Conservation (phyloP, 2,113 vertebrate species). For the Eudyptes chrysolophus region DNA sequence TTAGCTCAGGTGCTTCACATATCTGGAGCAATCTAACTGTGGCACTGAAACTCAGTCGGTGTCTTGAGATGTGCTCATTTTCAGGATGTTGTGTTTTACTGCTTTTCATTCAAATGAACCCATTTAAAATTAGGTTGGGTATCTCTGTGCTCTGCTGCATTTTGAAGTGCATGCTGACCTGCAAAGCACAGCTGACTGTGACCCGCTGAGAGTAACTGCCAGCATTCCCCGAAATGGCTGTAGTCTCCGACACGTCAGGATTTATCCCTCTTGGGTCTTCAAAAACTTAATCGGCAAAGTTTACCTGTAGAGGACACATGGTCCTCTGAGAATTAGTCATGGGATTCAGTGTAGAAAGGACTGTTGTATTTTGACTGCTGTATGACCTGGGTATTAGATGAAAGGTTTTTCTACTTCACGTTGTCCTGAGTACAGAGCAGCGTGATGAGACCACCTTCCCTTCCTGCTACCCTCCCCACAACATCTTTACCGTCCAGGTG, state of each 20-base stretch:
- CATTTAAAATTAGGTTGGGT: background rate
- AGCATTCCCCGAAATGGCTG: background rate
- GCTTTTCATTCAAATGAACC: background rate
- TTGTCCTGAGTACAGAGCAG: background rate
- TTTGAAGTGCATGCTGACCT: background rate
- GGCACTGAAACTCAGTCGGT: background rate
- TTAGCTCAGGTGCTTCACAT: background rate
- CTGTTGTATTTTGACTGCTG: background rate
- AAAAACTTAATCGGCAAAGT: background rate
- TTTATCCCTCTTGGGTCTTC: background rate
- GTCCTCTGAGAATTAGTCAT: background rate
- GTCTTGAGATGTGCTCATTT: background rate
- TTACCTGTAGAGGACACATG: background rate
- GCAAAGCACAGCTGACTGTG: background rate
- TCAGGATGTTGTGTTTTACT: slow-evolving; percentile 2
- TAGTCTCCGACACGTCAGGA: background rate
- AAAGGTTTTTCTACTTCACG: background rate
- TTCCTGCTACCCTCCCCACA: background rate
- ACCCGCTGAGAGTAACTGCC: background rate
- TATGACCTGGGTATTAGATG: background rate
- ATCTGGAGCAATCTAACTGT: background rate
- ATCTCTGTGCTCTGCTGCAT: background rate
- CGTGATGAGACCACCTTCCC: background rate
- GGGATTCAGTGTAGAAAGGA: background rate
- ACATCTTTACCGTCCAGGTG: background rate